Percentiles rank a stretch among this genome's conserved stretches.
These are phyloP conservation scores for Puffinus mauretanicus DNA, from an alignment of 2,113 vertebrate species.

Conservation along the genomic window DNA sequence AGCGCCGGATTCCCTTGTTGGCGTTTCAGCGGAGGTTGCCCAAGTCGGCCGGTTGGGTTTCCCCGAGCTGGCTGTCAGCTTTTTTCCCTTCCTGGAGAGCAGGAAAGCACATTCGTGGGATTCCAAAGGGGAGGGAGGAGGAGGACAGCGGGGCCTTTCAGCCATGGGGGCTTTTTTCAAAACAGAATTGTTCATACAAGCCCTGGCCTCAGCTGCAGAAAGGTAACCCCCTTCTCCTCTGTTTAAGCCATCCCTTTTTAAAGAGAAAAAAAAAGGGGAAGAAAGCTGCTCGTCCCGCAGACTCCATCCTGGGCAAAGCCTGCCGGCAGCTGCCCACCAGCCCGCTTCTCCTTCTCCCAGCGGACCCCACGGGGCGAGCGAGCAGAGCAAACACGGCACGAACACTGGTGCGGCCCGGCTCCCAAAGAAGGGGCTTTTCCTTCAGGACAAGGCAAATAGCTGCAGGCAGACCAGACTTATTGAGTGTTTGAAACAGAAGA, in stretches of 20 bases:
- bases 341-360: neutral
- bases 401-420: neutral
- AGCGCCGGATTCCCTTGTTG: neutral
- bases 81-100: conserved; percentile 10
- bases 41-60: neutral
- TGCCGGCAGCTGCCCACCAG: neutral
- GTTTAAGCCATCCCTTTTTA: neutral
- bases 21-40: neutral
- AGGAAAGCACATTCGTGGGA: conserved; percentile 18
- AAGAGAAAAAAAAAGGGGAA: neutral
- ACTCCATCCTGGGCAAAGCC: neutral
- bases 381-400: rapidly evolving
- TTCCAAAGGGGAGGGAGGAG: conserved; percentile 41
- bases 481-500: neutral
- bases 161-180: neutral
- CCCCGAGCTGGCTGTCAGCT: neutral
- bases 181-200: conserved; percentile 8
- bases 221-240: neutral
- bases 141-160: neutral
- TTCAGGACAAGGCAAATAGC: neutral
- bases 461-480: neutral
- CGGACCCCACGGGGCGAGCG: rapidly evolving
- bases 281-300: neutral
- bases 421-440: neutral
- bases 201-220: neutral